Base-by-base conservation (phyloP, 1,140 invertebrate genomes). In the Pseudomyrmex sp. region DNA sequence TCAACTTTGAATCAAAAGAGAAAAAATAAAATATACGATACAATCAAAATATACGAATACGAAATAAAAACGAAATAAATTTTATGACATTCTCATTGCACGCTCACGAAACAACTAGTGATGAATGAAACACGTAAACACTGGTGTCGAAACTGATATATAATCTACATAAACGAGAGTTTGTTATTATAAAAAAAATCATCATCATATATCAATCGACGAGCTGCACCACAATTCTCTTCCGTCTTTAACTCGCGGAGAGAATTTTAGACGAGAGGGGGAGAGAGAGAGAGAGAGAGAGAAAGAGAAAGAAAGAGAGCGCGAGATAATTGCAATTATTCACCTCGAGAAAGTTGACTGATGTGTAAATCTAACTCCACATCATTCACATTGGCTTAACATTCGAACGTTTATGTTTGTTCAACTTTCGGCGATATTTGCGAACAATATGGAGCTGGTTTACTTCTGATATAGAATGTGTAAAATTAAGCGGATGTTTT, bases 171-270 rank as follows among this genome's bases (percentile, higher is more conserved):
- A 77, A 75, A 88, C 82, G 86, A 87, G 56, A 54, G 66, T 48
- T 54, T 2, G 56, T 72, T 80, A 59, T 80, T 65, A 85, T 82
- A 75, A 88, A 87, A 88, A 84, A 88, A 62, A 35, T 5, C 35
- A 35, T 35, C 5, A 35, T 35, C 35, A 35, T 87, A 84, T 84
- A 87, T 88, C 86, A 85, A 88, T 84, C 85, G 85, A 85, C 54
- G 58, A 20, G 46, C 18, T 26, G n/a, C 18, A 23, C 46, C 23
- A 65, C 26, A 26, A 68, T 69, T 77, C 35, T 46, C 18, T 12
- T 56, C 35, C 50, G 35, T 69, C 48, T 58, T 77, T 26, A 46
- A 75, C 26, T 26, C 58, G 44, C 46, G 44, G 26, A 23, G 26
- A 68, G 13, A 13, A 20, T 35, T 20, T 20, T n/a, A 44, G 48